Conservation (phyloP, 2,888 invertebrate species). For the Drosophila recens region DNA sequence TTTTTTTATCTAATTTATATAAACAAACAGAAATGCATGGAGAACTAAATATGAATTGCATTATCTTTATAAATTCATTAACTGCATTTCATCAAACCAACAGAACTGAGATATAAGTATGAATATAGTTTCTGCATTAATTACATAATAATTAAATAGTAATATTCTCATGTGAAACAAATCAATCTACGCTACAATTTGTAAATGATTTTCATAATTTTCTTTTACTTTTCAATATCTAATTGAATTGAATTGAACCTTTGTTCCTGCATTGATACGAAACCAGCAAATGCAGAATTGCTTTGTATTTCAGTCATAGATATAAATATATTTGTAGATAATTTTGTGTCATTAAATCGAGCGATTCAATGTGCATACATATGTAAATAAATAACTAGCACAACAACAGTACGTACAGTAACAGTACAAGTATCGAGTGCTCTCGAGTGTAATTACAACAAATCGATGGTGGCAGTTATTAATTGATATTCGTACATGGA, state of each 20-base stretch:
- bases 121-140: neutral
- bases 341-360: conserved; percentile 35
- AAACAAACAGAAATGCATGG: neutral
- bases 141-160: conserved; percentile 2
- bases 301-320: conserved; percentile 19
- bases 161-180: neutral
- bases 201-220: conserved; percentile 1
- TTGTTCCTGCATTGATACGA: neutral
- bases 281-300: conserved; percentile 10
- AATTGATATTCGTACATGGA: conserved; percentile 58
- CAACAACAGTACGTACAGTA: conserved; percentile 25
- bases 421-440: conserved; percentile 35
- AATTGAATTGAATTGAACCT: conserved; percentile 8
- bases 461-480: conserved; percentile 61
- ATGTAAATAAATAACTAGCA: conserved; percentile 58
- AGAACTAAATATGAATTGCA: neutral
- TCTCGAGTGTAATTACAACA: conserved; percentile 63
- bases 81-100: neutral
- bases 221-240: conserved; percentile 2
- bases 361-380: conserved; percentile 37
- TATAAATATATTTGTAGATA: conserved; percentile 23
- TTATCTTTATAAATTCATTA: no score
- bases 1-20: neutral
- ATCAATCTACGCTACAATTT: neutral
- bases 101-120: neutral